These are phyloP conservation scores for Halocynthia aurantium DNA, from an alignment of 23 tunicate species.

Conservation along the genomic window DNA sequence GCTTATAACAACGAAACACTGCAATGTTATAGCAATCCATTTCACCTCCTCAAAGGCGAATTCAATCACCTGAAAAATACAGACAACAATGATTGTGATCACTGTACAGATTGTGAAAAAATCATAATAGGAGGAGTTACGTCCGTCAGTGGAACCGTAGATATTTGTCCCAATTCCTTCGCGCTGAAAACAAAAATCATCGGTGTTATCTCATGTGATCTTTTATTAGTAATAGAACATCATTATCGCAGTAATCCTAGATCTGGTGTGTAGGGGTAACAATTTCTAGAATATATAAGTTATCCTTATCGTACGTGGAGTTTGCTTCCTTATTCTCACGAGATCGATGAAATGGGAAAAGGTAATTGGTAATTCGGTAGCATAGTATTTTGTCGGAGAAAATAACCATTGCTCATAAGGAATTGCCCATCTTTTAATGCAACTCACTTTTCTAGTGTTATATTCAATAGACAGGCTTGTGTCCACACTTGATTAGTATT, in stretches of 20 bases:
- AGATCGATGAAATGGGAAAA: too few species aligned
- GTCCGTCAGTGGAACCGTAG: conserved; percentile 8
- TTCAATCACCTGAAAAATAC: neutral
- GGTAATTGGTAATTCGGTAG: too few species aligned
- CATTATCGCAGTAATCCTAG: too few species aligned
- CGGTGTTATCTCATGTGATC: too few species aligned
- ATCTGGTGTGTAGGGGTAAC: too few species aligned
- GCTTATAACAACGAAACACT: conserved; percentile 2
- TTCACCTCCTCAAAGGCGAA: neutral
- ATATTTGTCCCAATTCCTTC: neutral
- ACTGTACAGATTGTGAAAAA: neutral
- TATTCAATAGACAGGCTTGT: neutral
- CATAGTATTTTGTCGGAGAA: too few species aligned
- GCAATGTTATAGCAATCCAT: conserved; percentile 4
- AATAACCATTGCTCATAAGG: too few species aligned
- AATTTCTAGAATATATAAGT: too few species aligned
- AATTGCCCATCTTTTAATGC: neutral
- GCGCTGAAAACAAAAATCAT: neutral
- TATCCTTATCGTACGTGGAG: too few species aligned
- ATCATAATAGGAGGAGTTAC: neutral
- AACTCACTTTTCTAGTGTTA: conserved; percentile 5
- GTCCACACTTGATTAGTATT: too few species aligned
- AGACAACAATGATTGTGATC: neutral
- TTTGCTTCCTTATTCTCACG: too few species aligned
- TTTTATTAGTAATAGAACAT: too few species aligned